Percentiles rank a stretch among this genome's conserved stretches.
Conservation (phyloP, 1,140 invertebrate genomes). For the Drosophila takahashii region DNA sequence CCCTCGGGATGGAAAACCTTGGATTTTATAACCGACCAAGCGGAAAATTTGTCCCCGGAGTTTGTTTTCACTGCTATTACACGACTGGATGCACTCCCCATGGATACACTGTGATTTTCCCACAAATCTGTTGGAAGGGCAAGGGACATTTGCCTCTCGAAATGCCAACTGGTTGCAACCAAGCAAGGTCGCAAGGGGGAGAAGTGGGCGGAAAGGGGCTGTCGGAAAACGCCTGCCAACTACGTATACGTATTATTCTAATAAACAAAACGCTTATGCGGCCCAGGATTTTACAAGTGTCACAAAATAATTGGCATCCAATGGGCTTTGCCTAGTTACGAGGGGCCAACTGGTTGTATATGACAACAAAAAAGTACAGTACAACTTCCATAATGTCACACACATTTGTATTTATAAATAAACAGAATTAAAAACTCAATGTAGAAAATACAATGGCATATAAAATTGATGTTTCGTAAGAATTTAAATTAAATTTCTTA, state of each 20-base stretch:
- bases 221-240: background rate
- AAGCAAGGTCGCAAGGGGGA: slow-evolving; percentile 2
- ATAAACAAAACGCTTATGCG: slow-evolving; percentile 15
- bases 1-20: background rate
- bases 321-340: slow-evolving; percentile 1
- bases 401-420: too few species aligned
- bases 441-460: too few species aligned
- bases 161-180: slow-evolving; percentile 5
- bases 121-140: background rate
- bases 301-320: slow-evolving; percentile 36
- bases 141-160: background rate
- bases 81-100: slow-evolving; percentile 28
- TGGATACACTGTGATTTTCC: slow-evolving; percentile 20
- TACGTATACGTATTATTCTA: slow-evolving; percentile 15
- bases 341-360: background rate
- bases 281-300: slow-evolving; percentile 23
- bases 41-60: slow-evolving; percentile 51
- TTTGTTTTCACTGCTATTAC: slow-evolving; percentile 19
- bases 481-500: too few species aligned
- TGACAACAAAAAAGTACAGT: slow-evolving; percentile 16
- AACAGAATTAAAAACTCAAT: too few species aligned
- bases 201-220: background rate
- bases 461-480: too few species aligned
- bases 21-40: slow-evolving; percentile 31
- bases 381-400: too few species aligned